A percentile compares a stretch with the other conserved stretches of the same genome.
phyloP scores from a whole-genome alignment of 2,888 invertebrate genomes.

The Ctena decussata region DNA sequence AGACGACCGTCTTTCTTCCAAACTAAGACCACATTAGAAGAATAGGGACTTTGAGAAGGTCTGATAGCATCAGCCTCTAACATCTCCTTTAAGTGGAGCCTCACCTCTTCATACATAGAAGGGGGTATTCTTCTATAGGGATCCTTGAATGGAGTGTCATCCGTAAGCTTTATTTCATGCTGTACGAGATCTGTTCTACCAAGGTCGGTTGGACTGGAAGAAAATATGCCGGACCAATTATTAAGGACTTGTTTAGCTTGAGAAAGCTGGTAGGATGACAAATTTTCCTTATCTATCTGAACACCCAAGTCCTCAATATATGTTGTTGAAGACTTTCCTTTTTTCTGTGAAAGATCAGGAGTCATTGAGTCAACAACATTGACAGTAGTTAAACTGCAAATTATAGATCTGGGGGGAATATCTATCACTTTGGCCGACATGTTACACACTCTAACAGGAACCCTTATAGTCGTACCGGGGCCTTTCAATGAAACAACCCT shows the following conservation, averaged over 20 bases:
- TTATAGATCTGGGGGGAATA: conserved; percentile 7
- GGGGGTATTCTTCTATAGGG: neutral
- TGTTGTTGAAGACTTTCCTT: neutral
- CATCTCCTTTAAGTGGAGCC: neutral
- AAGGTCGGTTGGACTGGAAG: neutral
- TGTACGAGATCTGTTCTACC: neutral
- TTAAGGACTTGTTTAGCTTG: neutral
- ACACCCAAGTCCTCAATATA: neutral
- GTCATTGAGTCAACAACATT: neutral
- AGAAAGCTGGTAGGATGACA: neutral
- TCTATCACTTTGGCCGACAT: conserved; percentile 18
- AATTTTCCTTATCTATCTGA: neutral
- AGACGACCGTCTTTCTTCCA: neutral
- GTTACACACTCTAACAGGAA: conserved; percentile 21
- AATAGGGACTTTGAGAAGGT: neutral
- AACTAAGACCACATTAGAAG: neutral
- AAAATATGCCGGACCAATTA: neutral
- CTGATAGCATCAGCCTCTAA: neutral
- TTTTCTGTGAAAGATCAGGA: neutral
- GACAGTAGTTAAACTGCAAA: neutral
- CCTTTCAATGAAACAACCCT: conserved; percentile 27
- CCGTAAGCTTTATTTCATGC: neutral
- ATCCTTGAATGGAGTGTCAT: neutral
- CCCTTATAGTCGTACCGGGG: conserved; percentile 6
- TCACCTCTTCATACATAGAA: neutral